Evolutionary conservation across 2,113 vertebrate species (phyloP), one percentile per base, ranked within the genome.

Genomic region (Cyphomyrus discorhynchus): DNA sequence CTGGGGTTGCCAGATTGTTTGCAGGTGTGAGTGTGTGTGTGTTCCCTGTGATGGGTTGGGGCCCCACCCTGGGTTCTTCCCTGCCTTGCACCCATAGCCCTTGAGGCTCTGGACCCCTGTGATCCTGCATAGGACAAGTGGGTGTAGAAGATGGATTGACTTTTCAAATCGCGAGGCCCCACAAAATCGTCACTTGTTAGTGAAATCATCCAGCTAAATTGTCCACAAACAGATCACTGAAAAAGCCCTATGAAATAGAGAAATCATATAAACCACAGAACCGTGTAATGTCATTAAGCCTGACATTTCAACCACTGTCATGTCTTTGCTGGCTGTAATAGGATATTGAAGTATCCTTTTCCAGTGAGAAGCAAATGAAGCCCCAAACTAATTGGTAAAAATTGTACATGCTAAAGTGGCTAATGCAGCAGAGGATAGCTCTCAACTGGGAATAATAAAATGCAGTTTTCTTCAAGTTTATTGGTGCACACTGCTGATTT

Each of bases 381-480:
- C 93, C 94, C 92, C 91, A 89, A 62, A 39, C 93, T 96, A 96
- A 97, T 96, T 96, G 96, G 94, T 95, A 95, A 94, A 94, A 96
- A 95, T 95, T 94, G 95, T 92, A 92, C 94, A 92, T 91, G 91
- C 93, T 94, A 94, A 95, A 94, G 96, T 96, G 94, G 96, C 95
- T 96, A 95, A 96, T 95, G 94, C 94, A 93, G 93, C 95, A 88
- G 94, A 96, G 93, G 94, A 95, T 94, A 93, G 94, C 91, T 95
- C 96, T 95, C 96, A 95, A 96, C 96, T 95, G 95, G 95, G 95
- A 96, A 94, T 95, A 95, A 96, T 95, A 94, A 94, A 95, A 95
- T 94, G 92, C 94, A 93, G 92, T 94, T 93, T 95, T 94, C 93
- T 92, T 92, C 92, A 93, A 92, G 95, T 95, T 94, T 94, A 92